phyloP scores from a whole-genome alignment of 1,140 invertebrate species.

The Diorhabda sublineata region DNA sequence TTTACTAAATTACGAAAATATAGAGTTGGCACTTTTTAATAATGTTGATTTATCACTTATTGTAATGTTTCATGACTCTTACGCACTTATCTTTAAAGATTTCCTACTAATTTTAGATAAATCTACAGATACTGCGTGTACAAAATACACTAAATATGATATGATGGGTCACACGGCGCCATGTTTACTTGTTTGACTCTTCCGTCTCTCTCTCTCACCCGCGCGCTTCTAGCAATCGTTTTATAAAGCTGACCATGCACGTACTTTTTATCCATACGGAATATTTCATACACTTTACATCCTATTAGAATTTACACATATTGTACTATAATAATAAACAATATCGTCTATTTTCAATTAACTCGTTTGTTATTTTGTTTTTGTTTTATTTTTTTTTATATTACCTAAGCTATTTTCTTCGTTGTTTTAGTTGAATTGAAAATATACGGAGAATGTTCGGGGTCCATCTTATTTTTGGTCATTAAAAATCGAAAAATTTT shows the following conservation, averaged over 20 bases:
- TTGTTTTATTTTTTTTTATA: too few species aligned
- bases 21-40: constrained; percentile 29
- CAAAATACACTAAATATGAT: constrained; percentile 43
- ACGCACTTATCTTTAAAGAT: constrained; percentile 30
- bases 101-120: constrained; percentile 36
- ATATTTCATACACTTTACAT: too few species aligned
- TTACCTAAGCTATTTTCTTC: too few species aligned
- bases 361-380: too few species aligned
- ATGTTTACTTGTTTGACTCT: constrained; percentile 42
- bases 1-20: constrained; percentile 18
- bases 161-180: constrained; percentile 45
- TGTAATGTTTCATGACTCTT: constrained; percentile 21
- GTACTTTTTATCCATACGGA: too few species aligned
- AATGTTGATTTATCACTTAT: constrained; percentile 29
- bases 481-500: too few species aligned
- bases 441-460: too few species aligned
- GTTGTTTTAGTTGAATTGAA: too few species aligned
- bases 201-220: constrained; percentile 23
- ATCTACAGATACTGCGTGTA: constrained; percentile 38
- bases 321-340: too few species aligned
- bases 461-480: too few species aligned
- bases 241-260: constrained; percentile 12
- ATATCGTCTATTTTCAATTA: too few species aligned
- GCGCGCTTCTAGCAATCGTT: constrained; percentile 12
- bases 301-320: too few species aligned